These are phyloP conservation scores for Eudasyphora cyanicolor DNA, from an alignment of 2,888 invertebrate genomes.

Conservation along the genomic window DNA sequence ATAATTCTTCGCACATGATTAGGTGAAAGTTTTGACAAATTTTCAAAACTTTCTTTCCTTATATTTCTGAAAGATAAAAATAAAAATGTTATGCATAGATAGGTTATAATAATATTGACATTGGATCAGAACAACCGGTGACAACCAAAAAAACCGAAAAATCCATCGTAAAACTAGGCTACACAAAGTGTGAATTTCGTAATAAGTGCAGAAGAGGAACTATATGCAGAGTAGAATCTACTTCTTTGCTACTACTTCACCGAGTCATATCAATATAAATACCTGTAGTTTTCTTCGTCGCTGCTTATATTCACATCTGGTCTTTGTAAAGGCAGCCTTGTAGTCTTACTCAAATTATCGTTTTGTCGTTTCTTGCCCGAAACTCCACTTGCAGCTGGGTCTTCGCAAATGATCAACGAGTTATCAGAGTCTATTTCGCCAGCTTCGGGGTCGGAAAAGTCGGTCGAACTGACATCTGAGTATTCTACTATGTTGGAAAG, in stretches of 20 bases:
- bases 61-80: slow-evolving; percentile 68
- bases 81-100: background rate
- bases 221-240: no score
- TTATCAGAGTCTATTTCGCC: slow-evolving; percentile 87
- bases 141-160: background rate
- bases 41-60: slow-evolving; percentile 72
- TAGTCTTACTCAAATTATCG: slow-evolving; percentile 37
- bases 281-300: slow-evolving; percentile 74
- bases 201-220: no score
- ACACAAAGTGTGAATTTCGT: no score
- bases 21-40: slow-evolving; percentile 73
- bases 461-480: slow-evolving; percentile 95
- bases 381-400: background rate
- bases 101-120: background rate
- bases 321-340: slow-evolving; percentile 42
- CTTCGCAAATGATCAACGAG: slow-evolving; percentile 47
- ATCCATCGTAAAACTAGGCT: no score
- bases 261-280: background rate
- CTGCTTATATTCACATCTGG: slow-evolving; percentile 66
- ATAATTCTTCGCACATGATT: slow-evolving; percentile 74
- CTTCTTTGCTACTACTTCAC: no score
- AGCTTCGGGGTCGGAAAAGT: slow-evolving; percentile 93
- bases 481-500: slow-evolving; percentile 83
- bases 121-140: background rate
- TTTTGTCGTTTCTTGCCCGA: slow-evolving; percentile 46